Evolutionary conservation across 2,888 invertebrate species (phyloP), one percentile per base, ranked within the genome.

Genomic region (Ophion obscuratus): DNA sequence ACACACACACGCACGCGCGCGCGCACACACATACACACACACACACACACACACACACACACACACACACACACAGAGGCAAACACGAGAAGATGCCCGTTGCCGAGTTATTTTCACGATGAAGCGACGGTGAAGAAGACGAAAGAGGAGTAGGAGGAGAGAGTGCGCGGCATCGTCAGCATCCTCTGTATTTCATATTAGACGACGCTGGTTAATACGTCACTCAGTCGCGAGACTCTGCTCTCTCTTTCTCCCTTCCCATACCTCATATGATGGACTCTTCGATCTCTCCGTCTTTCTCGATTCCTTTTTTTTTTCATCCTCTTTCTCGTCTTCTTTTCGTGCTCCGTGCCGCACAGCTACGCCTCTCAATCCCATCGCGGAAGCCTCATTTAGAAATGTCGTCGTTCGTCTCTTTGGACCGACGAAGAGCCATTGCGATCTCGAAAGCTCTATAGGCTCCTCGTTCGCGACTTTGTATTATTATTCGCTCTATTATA

Each of bases 71-170:
- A 24, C 90, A 89, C 90, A 89, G 89, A 90, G 11, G n/a, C n/a
- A 61, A 59, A 62, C 74, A 62, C 74, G 44, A 89, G 90, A 91
- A 91, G 89, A 90, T 89, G 36, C 73, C 62, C 68, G 85, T 74
- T 90, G 89, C 88, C 84, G 89, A 91, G 92, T 92, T 92, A 92
- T 92, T 92, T 92, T 92, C 91, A 91, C 90, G 89, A 83, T 71
- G 83, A 82, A 76, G 74, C 80, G 64, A 79, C 66, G 44, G 74
- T 31, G 80, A 80, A 80, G 80, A 68, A 77, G 83, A 81, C 57
- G 74, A 74, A 74, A 75, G 81, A 66, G 61, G 31, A 44, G 66
- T 44, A 68, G 66, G 75, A 75, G 62, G n/a, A 70, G 70, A 31
- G 14, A 87, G 36, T 67, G 83, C 64, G 80, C 77, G 79, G 80